Conservation (phyloP, 2,888 invertebrate genomes). For the Sphecodes monilicornis region DNA sequence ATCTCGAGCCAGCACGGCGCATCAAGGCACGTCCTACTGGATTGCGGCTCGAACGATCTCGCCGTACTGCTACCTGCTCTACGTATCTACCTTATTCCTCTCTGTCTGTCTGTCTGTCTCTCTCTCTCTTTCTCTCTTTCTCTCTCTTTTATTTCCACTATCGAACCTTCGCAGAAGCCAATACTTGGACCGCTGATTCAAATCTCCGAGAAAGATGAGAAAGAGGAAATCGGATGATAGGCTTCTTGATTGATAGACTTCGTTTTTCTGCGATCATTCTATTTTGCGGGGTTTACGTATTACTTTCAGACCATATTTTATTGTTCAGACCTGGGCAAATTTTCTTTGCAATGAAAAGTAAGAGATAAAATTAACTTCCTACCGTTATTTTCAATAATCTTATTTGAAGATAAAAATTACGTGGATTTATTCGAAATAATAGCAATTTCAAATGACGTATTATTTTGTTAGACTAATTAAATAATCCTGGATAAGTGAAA, state of each 20-base stretch:
- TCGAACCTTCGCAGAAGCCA: slow-evolving; percentile 1
- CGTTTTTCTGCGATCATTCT: neutral
- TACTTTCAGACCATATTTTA: neutral
- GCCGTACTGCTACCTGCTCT: slow-evolving; percentile 75
- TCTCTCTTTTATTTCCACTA: slow-evolving; percentile 7
- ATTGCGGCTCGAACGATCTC: slow-evolving; percentile 81
- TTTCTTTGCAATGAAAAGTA: no score
- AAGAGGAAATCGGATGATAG: neutral
- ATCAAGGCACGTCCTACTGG: slow-evolving; percentile 84
- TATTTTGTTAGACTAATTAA: no score
- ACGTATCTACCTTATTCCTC: slow-evolving; percentile 48
- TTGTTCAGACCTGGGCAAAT: neutral
- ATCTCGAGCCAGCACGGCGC: slow-evolving; percentile 82
- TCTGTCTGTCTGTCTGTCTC: neutral
- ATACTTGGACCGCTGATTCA: neutral
- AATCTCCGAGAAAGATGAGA: neutral
- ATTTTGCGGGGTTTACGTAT: neutral
- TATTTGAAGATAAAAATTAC: no score
- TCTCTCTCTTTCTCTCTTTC: neutral
- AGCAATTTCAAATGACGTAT: no score
- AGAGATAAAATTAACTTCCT: no score
- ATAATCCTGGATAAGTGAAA: no score
- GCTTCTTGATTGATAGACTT: neutral
- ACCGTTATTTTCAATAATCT: no score
- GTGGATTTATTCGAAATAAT: no score